These are phyloP conservation scores for Arge pagana DNA, from an alignment of 2,888 invertebrate species.

Conservation along the genomic window DNA sequence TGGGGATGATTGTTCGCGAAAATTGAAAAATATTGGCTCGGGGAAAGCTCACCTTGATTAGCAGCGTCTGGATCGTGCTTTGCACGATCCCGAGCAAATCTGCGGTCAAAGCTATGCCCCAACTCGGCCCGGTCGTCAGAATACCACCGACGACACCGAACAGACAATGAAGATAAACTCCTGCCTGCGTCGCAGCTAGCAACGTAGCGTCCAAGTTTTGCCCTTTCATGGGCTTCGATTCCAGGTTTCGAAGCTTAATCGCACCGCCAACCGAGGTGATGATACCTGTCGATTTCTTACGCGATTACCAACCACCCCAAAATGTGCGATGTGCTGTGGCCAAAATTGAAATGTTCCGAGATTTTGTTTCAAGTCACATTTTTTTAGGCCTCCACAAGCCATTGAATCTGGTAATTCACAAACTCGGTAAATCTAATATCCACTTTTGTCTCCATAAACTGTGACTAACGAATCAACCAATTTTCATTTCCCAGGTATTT, in stretches of 20 bases:
- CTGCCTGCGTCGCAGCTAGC: slow-evolving; percentile 84
- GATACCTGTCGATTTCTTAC: slow-evolving; percentile 14
- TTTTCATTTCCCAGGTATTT: no score
- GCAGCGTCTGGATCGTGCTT: slow-evolving; percentile 79
- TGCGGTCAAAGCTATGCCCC: slow-evolving; percentile 70
- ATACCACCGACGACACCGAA: slow-evolving; percentile 79
- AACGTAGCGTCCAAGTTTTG: slow-evolving; percentile 76
- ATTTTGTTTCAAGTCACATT: no score
- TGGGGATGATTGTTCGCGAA: background rate
- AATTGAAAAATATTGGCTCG: background rate
- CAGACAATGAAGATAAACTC: slow-evolving; percentile 85
- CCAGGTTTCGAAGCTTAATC: slow-evolving; percentile 31
- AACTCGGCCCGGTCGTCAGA: slow-evolving; percentile 62
- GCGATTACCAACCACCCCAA: no score
- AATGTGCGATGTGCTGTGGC: no score
- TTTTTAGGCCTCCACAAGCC: no score
- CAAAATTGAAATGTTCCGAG: no score
- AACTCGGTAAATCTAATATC: no score
- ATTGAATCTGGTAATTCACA: no score
- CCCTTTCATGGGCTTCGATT: slow-evolving; percentile 46
- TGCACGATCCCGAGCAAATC: slow-evolving; percentile 78
- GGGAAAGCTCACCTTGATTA: slow-evolving; percentile 61
- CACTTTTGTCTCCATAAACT: no score
- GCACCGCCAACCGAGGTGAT: slow-evolving; percentile 12
- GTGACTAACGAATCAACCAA: no score